Conservation (phyloP, 2,888 invertebrate genomes). For the Phyto melanocephala region DNA sequence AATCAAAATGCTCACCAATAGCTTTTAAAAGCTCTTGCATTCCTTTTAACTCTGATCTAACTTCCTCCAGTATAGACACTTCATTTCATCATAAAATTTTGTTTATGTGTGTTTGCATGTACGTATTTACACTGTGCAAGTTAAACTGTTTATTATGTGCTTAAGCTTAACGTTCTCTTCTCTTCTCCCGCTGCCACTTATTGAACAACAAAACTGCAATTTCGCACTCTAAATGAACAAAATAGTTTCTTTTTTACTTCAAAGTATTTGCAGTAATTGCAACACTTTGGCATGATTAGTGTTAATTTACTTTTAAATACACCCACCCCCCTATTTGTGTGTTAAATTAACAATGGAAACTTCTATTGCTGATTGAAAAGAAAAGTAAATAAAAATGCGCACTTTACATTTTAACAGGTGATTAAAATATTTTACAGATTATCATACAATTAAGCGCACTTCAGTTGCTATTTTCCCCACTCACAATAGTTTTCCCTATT, state of each 20-base stretch:
- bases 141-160: constrained; percentile 49
- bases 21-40: too few species aligned
- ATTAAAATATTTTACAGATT: constrained; percentile 14
- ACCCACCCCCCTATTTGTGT: neutral
- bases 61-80: neutral
- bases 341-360: neutral
- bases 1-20: too few species aligned
- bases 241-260: neutral
- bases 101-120: neutral
- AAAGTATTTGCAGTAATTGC: neutral
- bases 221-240: constrained; percentile 20
- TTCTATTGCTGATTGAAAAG: neutral
- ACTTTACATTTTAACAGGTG: constrained; percentile 10
- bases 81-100: neutral
- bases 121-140: neutral
- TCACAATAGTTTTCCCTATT: neutral
- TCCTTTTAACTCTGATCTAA: neutral
- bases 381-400: constrained; percentile 1
- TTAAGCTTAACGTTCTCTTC: too few species aligned
- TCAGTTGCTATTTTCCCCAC: neutral
- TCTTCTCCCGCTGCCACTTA: too few species aligned
- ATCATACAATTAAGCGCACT: constrained; percentile 14
- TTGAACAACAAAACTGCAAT: too few species aligned
- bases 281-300: constrained; percentile 11
- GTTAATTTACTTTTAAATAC: constrained; percentile 16